These are phyloP conservation scores for Pentamera pediparva DNA, from an alignment of 53 echinoderm and acorn worm genomes.

Conservation along the genomic window DNA sequence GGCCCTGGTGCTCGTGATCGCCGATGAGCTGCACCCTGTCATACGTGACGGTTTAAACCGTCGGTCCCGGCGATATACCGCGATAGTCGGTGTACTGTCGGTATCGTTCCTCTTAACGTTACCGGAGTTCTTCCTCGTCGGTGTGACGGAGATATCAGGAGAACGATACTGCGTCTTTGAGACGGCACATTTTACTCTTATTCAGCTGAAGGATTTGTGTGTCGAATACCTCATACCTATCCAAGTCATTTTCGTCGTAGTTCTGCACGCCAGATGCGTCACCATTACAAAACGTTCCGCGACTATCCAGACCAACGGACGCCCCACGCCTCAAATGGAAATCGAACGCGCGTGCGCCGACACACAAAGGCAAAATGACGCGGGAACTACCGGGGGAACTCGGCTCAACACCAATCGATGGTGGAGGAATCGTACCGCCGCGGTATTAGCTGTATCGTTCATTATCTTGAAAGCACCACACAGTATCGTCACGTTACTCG, in stretches of 20 bases:
- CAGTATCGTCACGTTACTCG: background rate
- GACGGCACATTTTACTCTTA: background rate
- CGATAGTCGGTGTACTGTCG: background rate
- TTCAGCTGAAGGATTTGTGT: background rate
- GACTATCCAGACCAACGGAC: too few species aligned
- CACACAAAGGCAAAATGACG: too few species aligned
- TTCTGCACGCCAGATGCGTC: too few species aligned
- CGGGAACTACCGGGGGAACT: too few species aligned
- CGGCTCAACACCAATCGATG: too few species aligned
- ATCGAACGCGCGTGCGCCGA: too few species aligned
- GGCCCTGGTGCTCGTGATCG: background rate
- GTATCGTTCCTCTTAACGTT: background rate
- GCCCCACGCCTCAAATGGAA: too few species aligned
- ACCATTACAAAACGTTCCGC: too few species aligned
- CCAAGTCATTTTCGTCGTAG: too few species aligned
- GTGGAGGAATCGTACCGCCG: background rate
- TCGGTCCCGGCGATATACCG: background rate
- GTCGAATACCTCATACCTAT: background rate
- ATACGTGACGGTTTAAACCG: background rate
- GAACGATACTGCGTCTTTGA: background rate
- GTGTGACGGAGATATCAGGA: background rate
- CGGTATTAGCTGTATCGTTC: background rate
- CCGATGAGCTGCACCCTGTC: background rate
- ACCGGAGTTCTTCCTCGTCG: constrained; percentile 12
- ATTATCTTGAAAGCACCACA: constrained; percentile 2